Evolutionary conservation across 2,113 vertebrate species (phyloP), one percentile per base, ranked within the genome.

Genomic region (Oryctolagus cuniculus): DNA sequence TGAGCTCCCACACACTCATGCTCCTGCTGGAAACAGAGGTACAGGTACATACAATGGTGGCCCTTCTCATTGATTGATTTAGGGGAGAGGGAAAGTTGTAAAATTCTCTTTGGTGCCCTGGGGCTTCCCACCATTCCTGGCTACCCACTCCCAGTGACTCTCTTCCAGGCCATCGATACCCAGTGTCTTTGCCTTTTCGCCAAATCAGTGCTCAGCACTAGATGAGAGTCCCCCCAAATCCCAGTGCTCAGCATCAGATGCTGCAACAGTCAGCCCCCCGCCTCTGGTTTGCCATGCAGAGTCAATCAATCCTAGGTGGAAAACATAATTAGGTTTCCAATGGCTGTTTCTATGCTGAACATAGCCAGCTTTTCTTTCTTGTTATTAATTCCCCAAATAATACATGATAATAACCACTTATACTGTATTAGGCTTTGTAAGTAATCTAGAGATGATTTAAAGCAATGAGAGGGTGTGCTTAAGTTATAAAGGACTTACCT

Each of bases 21-120:
- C 36, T 49, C 11, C 1, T 38, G 49, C 29, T 24, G 27, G 88
- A 49, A 38, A 53, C 1, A 21, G 61, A 16, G 24, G 70, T 13
- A 1, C 38, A n/a, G 36, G 24, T 16, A 11, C 27, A 7, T 9
- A 31, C 9, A 5, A 1, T 2, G 11, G 24, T 15, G 8, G 13
- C 21, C 64, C 64, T 64, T 69, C n/a, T 66, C 51, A 27, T 24
- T 15, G 70, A 74, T n/a, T 13, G 16, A 5, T 10, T 61, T 53
- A 61, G 9, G 29, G n/a, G 10, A 3, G 44, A 36, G 70, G 49
- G 19, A 61, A 58, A 66, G 10, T 10, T 25, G 24, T 69, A 12
- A 55, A 16, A n/a, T 51, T 79, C 67, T 69, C 74, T 5, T 58
- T 55, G 36, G 72, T 13, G 34, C 44, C 55, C 10, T 83, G 17